Evolutionary conservation across 1,140 invertebrate species (phyloP).

Genomic region (Zaprionus ghesquierei): DNA sequence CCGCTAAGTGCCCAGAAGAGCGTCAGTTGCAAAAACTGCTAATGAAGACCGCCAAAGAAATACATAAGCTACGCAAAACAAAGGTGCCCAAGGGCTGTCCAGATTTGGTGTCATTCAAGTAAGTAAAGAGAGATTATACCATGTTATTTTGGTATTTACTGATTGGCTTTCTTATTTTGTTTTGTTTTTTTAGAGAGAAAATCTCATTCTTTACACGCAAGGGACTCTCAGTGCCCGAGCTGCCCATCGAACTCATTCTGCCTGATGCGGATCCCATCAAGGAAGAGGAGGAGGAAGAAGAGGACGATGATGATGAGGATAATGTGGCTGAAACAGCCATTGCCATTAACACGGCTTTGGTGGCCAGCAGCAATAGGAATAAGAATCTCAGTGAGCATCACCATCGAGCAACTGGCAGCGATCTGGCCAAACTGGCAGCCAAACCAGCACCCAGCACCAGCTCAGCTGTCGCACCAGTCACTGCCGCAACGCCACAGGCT

Average conservation of each 20-base stretch:
- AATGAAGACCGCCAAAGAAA: constrained; percentile 93
- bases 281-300: constrained; percentile 68
- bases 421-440: constrained; percentile 43
- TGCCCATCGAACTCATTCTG: constrained; percentile 86
- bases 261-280: constrained; percentile 74
- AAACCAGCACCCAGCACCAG: constrained; percentile 3
- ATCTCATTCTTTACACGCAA: constrained; percentile 96
- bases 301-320: constrained; percentile 72
- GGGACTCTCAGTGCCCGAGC: constrained; percentile 89
- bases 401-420: constrained; percentile 44
- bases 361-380: constrained; percentile 78
- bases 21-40: constrained; percentile 91
- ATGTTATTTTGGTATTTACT: not conserved
- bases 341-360: constrained; percentile 78
- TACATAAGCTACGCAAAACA: constrained; percentile 93
- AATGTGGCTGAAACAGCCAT: constrained; percentile 75
- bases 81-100: constrained; percentile 94
- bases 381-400: constrained; percentile 82
- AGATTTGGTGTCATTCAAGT: constrained; percentile 96
- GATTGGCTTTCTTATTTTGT: not conserved
- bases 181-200: constrained; percentile 89
- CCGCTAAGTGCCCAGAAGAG: constrained; percentile 88
- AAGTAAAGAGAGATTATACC: constrained; percentile 83
- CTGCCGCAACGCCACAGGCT: constrained; percentile 14
- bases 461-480: constrained; percentile 23